These are phyloP conservation scores for Poliocrania exsul DNA, from an alignment of 2,797 vertebrate species.

Conservation along the genomic window DNA sequence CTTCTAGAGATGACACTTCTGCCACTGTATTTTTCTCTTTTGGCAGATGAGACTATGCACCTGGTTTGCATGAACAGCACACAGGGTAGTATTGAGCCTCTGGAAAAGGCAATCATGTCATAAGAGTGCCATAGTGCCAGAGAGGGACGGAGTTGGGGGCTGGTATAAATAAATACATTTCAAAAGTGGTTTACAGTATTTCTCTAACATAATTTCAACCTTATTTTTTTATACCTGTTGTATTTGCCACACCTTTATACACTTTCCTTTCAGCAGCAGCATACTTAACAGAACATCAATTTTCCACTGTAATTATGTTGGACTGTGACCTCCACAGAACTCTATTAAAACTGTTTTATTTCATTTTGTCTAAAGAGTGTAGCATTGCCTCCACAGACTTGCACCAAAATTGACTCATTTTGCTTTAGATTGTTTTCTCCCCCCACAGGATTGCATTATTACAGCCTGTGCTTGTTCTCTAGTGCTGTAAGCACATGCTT, in stretches of 20 bases:
- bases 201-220: not conserved
- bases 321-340: not conserved
- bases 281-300: constrained; percentile 26
- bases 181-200: not conserved
- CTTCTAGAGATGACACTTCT: not conserved
- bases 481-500: accelerated
- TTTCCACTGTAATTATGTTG: constrained; percentile 34
- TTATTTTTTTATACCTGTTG: not conserved
- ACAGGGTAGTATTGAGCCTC: accelerated
- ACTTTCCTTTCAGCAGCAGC: constrained; percentile 41
- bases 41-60: not conserved
- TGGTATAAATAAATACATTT: not conserved
- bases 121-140: not conserved
- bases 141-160: not conserved
- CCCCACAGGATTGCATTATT: not conserved
- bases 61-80: not conserved
- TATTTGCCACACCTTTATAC: constrained; percentile 19
- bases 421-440: constrained; percentile 50
- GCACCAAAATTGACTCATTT: constrained; percentile 1
- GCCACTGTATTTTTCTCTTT: not conserved
- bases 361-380: constrained; percentile 33
- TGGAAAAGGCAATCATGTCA: not conserved
- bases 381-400: not conserved
- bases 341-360: constrained; percentile 53
- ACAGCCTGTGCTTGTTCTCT: not conserved